Base-by-base conservation (phyloP, 2,797 vertebrate species). In the Pogoniulus pusillus region DNA sequence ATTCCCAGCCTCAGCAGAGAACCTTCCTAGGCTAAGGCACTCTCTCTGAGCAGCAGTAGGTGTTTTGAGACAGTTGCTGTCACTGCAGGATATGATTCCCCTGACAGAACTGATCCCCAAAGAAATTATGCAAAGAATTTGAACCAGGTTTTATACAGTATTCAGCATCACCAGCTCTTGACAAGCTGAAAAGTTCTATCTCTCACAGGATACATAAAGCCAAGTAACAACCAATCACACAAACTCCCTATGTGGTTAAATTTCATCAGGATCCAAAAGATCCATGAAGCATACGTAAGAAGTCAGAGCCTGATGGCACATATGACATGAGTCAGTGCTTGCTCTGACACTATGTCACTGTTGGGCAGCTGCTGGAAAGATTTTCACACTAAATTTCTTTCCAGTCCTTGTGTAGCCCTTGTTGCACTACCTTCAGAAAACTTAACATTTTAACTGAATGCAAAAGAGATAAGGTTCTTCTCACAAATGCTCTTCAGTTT, bases 1-100 rank as follows among this genome's bases (percentile, higher is more conserved):
- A 45, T 53, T 47, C 23, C 41, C 24, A 51, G 53, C 9, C 53
- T 11, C 60, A 53, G 53, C 4, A 0, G 3, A 0, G 0, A 68
- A 43, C 34, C 39, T 30, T 30, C 22, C 45, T 59, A 68, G 12
- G 37, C 13, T 43, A 19, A 72, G 58, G 35, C 3, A 19, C 16
- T n/a, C 26, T 45, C 9, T 22, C 39, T 17, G 17, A 47, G 12
- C 22, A 53, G 71, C 45, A 72, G 53, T 2, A 71, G 29, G 32
- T 2, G 4, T 19, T 74, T 63, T 1, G 1, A 77, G 47, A 5
- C 60, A 55, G 68, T 9, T 7, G 32, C 20, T 81, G 0, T 11
- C 34, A 66, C 8, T 27, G 54, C 43, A 80, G 53, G 11, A 45
- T 23, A 57, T 10, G 35, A 14, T 30, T 69, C 32, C 59, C 68